phyloP scores from a whole-genome alignment of 92 coral and sea anemone species.

The Chrysogorgia sp. region DNA sequence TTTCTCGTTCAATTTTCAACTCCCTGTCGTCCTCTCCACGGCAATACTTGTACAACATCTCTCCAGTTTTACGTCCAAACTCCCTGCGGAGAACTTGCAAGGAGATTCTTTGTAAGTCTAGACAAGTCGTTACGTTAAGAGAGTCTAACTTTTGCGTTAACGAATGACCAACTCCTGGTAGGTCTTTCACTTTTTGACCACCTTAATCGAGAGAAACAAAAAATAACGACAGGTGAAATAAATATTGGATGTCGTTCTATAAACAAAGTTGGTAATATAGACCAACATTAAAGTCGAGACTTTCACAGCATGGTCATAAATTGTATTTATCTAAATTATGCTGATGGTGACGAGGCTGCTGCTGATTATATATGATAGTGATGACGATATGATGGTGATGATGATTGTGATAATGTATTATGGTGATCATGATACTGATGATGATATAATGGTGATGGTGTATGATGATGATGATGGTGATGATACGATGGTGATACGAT shows the following conservation, averaged over 20 bases:
- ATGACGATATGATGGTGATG: too few species aligned
- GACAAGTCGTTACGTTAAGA: conserved; percentile 70
- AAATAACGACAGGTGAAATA: too few species aligned
- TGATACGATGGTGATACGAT: too few species aligned
- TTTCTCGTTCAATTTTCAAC: conserved; percentile 73
- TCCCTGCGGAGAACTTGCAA: conserved; percentile 75
- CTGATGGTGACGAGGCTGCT: too few species aligned
- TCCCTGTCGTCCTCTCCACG: conserved; percentile 93
- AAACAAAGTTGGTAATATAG: not conserved
- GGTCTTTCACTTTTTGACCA: conserved; percentile 78
- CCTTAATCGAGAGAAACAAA: conserved; percentile 52
- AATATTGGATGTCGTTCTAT: not conserved
- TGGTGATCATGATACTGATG: too few species aligned
- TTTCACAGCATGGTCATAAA: too few species aligned
- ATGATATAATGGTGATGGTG: too few species aligned
- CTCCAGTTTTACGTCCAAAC: conserved; percentile 90
- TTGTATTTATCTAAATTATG: too few species aligned
- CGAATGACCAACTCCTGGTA: conserved; percentile 94
- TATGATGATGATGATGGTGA: too few species aligned
- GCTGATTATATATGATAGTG: too few species aligned
- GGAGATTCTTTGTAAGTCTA: conserved; percentile 78
- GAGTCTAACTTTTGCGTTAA: conserved; percentile 70
- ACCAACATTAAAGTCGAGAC: too few species aligned
- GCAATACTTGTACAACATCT: conserved; percentile 62
- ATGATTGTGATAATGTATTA: too few species aligned